Evolutionary conservation across 1,140 invertebrate genomes (phyloP), one percentile per base, ranked within the genome.

Genomic region (Drosophila hydei): DNA sequence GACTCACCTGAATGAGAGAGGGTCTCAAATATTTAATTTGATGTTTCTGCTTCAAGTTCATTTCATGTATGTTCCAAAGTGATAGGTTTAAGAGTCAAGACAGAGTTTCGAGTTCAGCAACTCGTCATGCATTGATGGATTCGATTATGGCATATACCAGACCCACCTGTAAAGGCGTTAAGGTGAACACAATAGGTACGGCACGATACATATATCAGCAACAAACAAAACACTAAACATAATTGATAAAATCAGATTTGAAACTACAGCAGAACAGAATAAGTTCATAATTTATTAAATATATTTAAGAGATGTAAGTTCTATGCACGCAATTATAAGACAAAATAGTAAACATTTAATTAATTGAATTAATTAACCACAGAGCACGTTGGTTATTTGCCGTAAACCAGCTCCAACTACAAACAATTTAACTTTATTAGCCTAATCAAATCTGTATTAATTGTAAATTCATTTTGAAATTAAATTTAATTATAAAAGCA

Each of bases 191-290:
- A 63, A 19, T 8, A 3, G 36, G n/a, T 38, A 23, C 47, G 63
- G 11, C 5, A 5, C 4, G 33, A 84, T 65, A 74, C 73, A 77
- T 73, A 72, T 72, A 40, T 78, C 67, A 72, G 43, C 77, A 38
- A 63, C 62, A 64, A 77, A 80, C 36, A 60, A 48, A 48, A 47
- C 42, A 72, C 71, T 79, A 84, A 79, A 40, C 67, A 84, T 54
- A 72, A 79, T 84, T 85, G 79, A 85, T 85, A 45, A 79, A 84
- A 84, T 84, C 80, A 83, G 79, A 83, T 79, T 61, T 47, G 40
- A 78, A 83, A n/a, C 61, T 73, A 74, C 38, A 63, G 33, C 38
- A 63, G 40, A 45, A 50, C 25, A 33, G 50, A 45, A 60, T 56
- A 70, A 60, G 54, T 38, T 51, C 45, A 45, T 52, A 68, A 30